phyloP scores from a whole-genome alignment of 1,140 invertebrate species.

The Oedothorax gibbosus region DNA sequence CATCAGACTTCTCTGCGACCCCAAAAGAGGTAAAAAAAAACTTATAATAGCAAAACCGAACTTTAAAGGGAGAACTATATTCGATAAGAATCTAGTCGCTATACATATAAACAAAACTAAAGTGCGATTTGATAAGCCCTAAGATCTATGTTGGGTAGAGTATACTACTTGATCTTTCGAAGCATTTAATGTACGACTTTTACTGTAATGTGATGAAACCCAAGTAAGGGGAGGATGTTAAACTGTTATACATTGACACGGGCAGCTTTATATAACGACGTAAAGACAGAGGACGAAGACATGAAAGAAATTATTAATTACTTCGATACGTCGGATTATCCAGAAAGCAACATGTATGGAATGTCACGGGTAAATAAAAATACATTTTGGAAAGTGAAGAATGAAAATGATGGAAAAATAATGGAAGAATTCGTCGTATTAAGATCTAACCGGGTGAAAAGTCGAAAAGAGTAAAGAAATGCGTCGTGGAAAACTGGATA shows the following conservation, averaged over 20 bases:
- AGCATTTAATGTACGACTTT: too few species aligned
- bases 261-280: slow-evolving; percentile 60
- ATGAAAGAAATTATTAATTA: slow-evolving; percentile 57
- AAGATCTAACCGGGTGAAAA: too few species aligned
- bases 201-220: too few species aligned
- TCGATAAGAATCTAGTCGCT: slow-evolving; percentile 56
- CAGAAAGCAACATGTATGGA: slow-evolving; percentile 45
- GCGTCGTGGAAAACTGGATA: slow-evolving; percentile 65
- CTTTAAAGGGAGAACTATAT: slow-evolving; percentile 66
- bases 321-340: slow-evolving; percentile 64
- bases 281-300: slow-evolving; percentile 60
- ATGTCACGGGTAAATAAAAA: slow-evolving; percentile 69
- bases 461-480: too few species aligned
- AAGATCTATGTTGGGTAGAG: too few species aligned
- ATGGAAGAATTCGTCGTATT: slow-evolving; percentile 69
- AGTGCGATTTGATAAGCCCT: slow-evolving; percentile 63
- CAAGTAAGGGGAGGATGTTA: slow-evolving; percentile 62
- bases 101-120: too few species aligned
- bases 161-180: too few species aligned
- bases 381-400: slow-evolving; percentile 71
- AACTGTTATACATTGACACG: slow-evolving; percentile 63
- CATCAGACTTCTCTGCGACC: slow-evolving; percentile 67
- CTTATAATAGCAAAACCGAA: slow-evolving; percentile 67
- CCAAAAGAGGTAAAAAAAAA: slow-evolving; percentile 64
- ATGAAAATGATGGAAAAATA: slow-evolving; percentile 68